A percentile compares a stretch with the other conserved stretches of the same genome.
These are phyloP conservation scores for Myiagra hebetior DNA, from an alignment of 2,113 vertebrate species.

Conservation along the genomic window DNA sequence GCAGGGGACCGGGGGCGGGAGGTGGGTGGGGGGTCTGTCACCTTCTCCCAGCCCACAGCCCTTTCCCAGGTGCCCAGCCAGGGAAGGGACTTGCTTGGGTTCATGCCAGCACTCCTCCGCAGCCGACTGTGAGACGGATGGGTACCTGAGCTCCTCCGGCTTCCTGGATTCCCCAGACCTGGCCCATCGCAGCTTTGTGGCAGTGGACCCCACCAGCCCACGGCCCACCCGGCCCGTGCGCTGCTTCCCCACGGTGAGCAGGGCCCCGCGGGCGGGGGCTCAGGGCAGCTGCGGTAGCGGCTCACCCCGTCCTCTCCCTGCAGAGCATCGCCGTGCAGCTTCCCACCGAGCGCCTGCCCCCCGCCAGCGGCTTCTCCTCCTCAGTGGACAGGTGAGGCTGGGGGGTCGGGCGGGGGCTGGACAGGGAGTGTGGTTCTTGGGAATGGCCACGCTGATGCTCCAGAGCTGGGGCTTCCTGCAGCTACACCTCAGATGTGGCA, in stretches of 20 bases:
- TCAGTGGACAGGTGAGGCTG: slow-evolving; percentile 83
- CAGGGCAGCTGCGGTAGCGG: fast-evolving
- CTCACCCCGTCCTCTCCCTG: neutral
- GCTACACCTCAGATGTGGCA: slow-evolving; percentile 85
- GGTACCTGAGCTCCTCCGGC: slow-evolving; percentile 88
- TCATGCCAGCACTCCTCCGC: neutral
- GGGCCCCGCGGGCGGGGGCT: fast-evolving
- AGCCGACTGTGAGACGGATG: slow-evolving; percentile 94
- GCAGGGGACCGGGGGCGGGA: fast-evolving
- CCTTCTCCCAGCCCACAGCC: neutral
- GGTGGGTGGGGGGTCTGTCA: fast-evolving
- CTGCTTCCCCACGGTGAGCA: slow-evolving; percentile 83
- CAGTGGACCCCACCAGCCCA: slow-evolving; percentile 45
- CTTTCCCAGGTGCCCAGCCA: neutral
- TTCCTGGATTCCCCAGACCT: slow-evolving; percentile 79
- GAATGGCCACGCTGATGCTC: fast-evolving
- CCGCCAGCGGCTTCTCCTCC: slow-evolving; percentile 77
- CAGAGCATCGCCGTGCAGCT: slow-evolving; percentile 83
- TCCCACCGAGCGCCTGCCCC: slow-evolving; percentile 3
- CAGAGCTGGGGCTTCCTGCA: neutral
- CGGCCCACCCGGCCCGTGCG: slow-evolving; percentile 66
- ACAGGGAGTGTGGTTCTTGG: fast-evolving
- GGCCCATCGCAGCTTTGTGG: neutral
- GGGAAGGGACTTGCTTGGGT: fast-evolving
- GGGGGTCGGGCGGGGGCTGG: fast-evolving